Percentiles rank a stretch among this genome's conserved stretches.
phyloP scores from a whole-genome alignment of 2,113 vertebrate genomes.

The Cromileptes altivelis region DNA sequence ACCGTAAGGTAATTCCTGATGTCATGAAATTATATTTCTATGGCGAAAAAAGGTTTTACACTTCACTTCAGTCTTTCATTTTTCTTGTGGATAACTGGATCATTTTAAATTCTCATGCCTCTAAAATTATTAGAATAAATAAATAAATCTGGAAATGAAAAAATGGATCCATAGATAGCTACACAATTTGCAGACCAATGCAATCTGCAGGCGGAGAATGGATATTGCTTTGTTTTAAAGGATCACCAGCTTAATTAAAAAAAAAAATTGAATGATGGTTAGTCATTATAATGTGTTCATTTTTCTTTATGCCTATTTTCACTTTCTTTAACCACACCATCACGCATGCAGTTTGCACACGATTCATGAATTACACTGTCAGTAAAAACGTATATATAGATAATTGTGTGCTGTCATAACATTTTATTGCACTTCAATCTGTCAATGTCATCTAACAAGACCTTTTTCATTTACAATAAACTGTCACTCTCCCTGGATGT shows the following conservation, averaged over 20 bases:
- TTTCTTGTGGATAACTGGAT: not conserved
- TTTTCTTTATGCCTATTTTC: too few species aligned
- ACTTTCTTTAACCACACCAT: not conserved
- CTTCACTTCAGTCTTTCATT: not conserved
- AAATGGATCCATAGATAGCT: not conserved
- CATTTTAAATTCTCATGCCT: not conserved
- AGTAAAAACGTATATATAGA: not conserved
- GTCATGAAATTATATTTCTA: not conserved
- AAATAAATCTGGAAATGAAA: not conserved
- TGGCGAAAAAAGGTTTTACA: not conserved
- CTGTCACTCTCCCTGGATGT: slow-evolving; percentile 17
- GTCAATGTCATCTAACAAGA: not conserved
- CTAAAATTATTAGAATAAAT: not conserved
- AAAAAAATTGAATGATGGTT: not conserved
- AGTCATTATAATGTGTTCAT: not conserved
- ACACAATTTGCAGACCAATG: not conserved
- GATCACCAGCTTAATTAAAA: not conserved
- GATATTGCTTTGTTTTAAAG: not conserved
- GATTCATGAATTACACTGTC: not conserved
- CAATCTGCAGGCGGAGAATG: not conserved
- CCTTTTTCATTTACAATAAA: slow-evolving; percentile 4
- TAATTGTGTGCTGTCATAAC: not conserved
- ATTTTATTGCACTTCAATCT: slow-evolving; percentile 9
- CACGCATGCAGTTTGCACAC: not conserved
- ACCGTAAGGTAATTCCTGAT: not conserved